Conservation (phyloP, 2,888 invertebrate species). For the Rhopalosiphum nymphaeae region DNA sequence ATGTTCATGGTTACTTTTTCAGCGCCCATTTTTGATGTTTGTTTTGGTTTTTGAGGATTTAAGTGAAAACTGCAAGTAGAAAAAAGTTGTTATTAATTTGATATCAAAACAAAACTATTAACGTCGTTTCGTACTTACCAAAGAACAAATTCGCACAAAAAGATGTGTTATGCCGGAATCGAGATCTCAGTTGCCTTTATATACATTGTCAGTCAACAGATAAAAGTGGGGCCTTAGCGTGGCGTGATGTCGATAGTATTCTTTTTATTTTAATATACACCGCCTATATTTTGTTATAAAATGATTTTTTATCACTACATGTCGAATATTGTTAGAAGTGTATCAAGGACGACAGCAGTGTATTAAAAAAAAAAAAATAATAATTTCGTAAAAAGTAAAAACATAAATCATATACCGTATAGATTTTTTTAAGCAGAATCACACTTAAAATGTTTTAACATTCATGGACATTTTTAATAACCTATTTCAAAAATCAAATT, state of each 20-base stretch:
- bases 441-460: neutral
- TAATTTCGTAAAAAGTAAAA: neutral
- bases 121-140: neutral
- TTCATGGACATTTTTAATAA: neutral
- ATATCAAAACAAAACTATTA: neutral
- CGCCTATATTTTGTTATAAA: neutral
- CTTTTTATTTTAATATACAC: too few relatives aligned
- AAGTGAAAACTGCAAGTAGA: too few relatives aligned
- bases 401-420: neutral
- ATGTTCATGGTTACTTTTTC: conserved; percentile 39
- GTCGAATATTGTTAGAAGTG: too few relatives aligned
- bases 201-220: neutral
- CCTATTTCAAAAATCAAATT: neutral
- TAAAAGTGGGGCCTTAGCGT: neutral
- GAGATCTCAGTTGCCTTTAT: neutral
- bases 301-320: neutral
- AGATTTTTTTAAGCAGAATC: neutral
- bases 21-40: conserved; percentile 27
- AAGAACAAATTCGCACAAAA: neutral
- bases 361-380: neutral
- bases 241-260: conserved; percentile 15
- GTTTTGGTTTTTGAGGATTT: neutral
- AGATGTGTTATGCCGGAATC: conserved; percentile 11
- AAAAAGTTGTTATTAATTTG: neutral
- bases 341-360: neutral